phyloP scores from a whole-genome alignment of 2,888 invertebrate species.

The Agriopis marginaria region DNA sequence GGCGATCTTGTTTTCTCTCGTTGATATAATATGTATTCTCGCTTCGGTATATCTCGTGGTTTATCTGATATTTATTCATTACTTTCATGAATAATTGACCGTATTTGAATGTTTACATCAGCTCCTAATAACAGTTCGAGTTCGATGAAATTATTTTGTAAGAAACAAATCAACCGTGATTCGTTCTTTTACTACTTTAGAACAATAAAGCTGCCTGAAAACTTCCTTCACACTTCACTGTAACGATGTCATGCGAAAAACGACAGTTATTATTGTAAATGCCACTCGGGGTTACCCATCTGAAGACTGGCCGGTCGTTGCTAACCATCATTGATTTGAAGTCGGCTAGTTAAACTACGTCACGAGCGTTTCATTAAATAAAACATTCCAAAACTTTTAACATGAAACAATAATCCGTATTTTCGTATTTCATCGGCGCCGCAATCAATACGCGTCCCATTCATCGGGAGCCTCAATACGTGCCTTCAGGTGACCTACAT shows the following conservation, averaged over 20 bases:
- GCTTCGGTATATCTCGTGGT: background rate
- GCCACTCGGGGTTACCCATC: no score
- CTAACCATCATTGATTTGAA: no score
- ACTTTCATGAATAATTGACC: background rate
- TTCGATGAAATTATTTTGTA: no score
- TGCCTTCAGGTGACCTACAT: constrained; percentile 37
- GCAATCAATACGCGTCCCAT: constrained; percentile 41
- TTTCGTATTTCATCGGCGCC: constrained; percentile 18
- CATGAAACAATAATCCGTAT: constrained; percentile 8
- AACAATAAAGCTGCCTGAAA: no score
- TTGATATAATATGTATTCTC: constrained; percentile 1
- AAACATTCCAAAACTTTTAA: background rate
- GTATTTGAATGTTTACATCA: background rate
- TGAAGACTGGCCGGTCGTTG: no score
- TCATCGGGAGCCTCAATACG: constrained; percentile 35
- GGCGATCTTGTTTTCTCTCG: constrained; percentile 1
- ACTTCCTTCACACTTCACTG: no score
- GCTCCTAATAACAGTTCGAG: background rate
- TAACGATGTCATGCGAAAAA: no score
- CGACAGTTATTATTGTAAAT: no score
- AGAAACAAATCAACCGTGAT: no score
- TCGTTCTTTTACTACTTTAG: no score
- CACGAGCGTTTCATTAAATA: background rate
- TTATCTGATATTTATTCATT: constrained; percentile 12
- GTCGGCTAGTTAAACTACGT: no score